Evolutionary conservation across 2,888 invertebrate genomes (phyloP).

Genomic region (Autographa gamma): DNA sequence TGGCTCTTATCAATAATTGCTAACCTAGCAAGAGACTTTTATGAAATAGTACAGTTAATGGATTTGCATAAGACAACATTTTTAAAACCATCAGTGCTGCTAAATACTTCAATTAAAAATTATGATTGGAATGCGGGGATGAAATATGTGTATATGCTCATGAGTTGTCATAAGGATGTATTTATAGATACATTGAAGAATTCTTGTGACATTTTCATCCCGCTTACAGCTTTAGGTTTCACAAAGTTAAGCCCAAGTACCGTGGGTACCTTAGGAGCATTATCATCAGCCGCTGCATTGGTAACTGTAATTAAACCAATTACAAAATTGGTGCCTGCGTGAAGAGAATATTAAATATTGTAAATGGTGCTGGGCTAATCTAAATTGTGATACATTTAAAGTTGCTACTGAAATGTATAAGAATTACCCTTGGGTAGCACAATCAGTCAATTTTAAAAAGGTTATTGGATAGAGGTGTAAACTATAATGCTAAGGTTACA

Average conservation of each 20-base stretch:
- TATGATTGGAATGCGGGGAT: constrained; percentile 68
- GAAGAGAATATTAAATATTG: constrained; percentile 43
- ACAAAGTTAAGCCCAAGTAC: constrained; percentile 93
- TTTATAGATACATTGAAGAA: constrained; percentile 96
- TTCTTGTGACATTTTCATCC: constrained; percentile 95
- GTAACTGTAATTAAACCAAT: constrained; percentile 93
- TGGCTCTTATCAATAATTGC: constrained; percentile 95
- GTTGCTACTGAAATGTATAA: constrained; percentile 2
- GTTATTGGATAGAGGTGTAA: not conserved
- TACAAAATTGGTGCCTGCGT: constrained; percentile 92
- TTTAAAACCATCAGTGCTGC: constrained; percentile 80
- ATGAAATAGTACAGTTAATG: constrained; percentile 92
- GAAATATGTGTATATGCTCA: constrained; percentile 72
- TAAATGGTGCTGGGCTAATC: constrained; percentile 52
- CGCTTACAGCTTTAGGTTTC: constrained; percentile 94
- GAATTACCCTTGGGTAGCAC: not conserved
- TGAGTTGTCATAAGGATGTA: constrained; percentile 89
- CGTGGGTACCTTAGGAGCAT: constrained; percentile 93
- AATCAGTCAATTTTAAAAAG: constrained; percentile 11
- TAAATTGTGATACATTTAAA: constrained; percentile 38
- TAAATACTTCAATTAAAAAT: constrained; percentile 70
- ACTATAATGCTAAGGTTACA: not conserved
- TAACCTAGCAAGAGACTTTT: constrained; percentile 94
- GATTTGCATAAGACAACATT: constrained; percentile 82
- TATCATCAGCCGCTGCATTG: constrained; percentile 95